These are phyloP conservation scores for Drosophila burlai DNA, from an alignment of 1,140 invertebrate genomes.

Conservation along the genomic window DNA sequence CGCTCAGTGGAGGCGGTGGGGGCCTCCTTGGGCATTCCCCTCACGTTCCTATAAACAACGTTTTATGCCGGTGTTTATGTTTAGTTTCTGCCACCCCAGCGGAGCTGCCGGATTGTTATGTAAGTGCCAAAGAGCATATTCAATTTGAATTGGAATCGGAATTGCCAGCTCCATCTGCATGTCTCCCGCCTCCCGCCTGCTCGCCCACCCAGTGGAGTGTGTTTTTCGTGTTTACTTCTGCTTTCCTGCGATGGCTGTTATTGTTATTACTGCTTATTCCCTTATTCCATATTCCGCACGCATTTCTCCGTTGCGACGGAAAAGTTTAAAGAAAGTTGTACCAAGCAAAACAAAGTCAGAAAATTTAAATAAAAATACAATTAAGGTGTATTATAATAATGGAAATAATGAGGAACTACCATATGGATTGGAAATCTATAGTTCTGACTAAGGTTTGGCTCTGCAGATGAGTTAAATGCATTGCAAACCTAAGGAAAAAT, in stretches of 20 bases:
- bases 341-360: constrained; percentile 16
- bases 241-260: neutral
- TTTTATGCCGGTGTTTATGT: constrained; percentile 73
- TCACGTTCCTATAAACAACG: constrained; percentile 69
- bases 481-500: neutral
- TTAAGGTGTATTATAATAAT: constrained; percentile 23
- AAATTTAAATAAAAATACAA: constrained; percentile 39
- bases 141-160: constrained; percentile 67
- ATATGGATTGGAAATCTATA: neutral
- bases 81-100: constrained; percentile 38
- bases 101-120: constrained; percentile 45
- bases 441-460: neutral
- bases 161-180: constrained; percentile 20
- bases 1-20: neutral
- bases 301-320: constrained; percentile 21
- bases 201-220: neutral
- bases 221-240: neutral
- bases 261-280: constrained; percentile 28
- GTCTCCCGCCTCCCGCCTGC: neutral
- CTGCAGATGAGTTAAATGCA: no score
- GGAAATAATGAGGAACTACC: neutral
- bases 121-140: constrained; percentile 65
- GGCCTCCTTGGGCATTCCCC: constrained; percentile 24
- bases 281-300: constrained; percentile 52
- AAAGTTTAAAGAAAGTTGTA: constrained; percentile 60